Percentiles rank a stretch among this genome's conserved stretches.
These are phyloP conservation scores for Meriones psammophilus DNA, from an alignment of 2,797 vertebrate species.

Conservation along the genomic window DNA sequence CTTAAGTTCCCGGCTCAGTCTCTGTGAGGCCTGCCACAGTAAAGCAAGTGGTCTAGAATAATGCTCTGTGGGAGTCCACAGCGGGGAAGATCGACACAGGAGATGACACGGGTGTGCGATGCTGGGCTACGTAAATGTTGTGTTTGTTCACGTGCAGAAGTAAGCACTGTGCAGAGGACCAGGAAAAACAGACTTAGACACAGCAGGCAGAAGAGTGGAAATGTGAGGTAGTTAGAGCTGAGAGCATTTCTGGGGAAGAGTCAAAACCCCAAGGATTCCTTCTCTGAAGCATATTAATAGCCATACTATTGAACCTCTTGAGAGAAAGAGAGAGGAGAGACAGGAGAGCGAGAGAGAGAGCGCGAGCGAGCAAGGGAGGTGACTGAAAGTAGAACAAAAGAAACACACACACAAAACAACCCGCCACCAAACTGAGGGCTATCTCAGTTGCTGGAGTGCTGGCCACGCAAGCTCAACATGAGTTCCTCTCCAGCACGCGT, in stretches of 20 bases:
- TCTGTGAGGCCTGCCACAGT: background rate
- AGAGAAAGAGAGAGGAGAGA: background rate
- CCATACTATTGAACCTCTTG: background rate
- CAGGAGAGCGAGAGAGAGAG: too few relatives aligned
- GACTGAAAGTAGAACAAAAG: constrained; percentile 27
- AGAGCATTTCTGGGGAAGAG: background rate
- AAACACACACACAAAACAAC: background rate
- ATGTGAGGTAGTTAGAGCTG: background rate
- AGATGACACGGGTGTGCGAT: constrained; percentile 13
- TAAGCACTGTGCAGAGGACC: background rate
- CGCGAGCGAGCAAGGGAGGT: constrained; percentile 47
- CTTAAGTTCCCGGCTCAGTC: too few relatives aligned
- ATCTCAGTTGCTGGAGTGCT: background rate
- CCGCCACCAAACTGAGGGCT: too few relatives aligned
- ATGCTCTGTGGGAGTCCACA: background rate
- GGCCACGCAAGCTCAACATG: background rate
- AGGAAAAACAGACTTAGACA: constrained; percentile 53
- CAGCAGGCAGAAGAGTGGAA: background rate
- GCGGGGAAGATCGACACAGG: constrained; percentile 45
- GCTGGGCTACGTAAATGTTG: constrained; percentile 66
- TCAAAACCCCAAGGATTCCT: background rate
- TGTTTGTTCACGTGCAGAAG: constrained; percentile 51
- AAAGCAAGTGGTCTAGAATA: constrained; percentile 49
- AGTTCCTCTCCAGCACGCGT: background rate
- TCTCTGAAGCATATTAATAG: background rate